These are phyloP conservation scores for Cotesia chilonis DNA, from an alignment of 1,140 invertebrate species.

Conservation along the genomic window DNA sequence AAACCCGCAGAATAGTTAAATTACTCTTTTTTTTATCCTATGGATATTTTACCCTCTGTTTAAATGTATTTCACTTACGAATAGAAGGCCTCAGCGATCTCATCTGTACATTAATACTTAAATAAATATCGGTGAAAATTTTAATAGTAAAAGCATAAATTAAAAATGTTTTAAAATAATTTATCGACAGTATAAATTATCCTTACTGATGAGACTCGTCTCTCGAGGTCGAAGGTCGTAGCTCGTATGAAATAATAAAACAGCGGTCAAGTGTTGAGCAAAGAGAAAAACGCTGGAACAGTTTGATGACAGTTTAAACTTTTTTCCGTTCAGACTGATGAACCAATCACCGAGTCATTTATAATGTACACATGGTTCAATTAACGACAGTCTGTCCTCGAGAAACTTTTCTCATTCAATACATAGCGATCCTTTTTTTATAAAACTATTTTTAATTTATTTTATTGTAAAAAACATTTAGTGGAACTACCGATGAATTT, in stretches of 20 bases:
- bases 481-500: too few species aligned
- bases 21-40: constrained; percentile 50
- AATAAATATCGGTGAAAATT: constrained; percentile 46
- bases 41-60: constrained; percentile 16
- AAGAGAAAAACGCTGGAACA: constrained; percentile 1
- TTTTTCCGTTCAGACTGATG: constrained; percentile 32
- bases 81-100: constrained; percentile 58
- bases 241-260: not conserved
- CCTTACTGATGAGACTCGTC: too few species aligned
- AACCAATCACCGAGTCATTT: constrained; percentile 38
- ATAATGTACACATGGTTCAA: constrained; percentile 36
- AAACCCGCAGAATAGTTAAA: constrained; percentile 63
- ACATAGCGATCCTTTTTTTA: not conserved
- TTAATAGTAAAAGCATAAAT: constrained; percentile 11
- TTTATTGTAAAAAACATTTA: too few species aligned
- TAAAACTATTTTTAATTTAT: not conserved
- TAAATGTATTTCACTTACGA: constrained; percentile 50
- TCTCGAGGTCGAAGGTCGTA: too few species aligned
- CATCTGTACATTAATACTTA: constrained; percentile 61
- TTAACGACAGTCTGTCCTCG: constrained; percentile 27
- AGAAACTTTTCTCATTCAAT: not conserved
- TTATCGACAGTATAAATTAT: too few species aligned
- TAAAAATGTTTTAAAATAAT: not conserved
- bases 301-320: constrained; percentile 2
- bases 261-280: constrained; percentile 20